These are phyloP conservation scores for Cepaea nemoralis DNA, from an alignment of 1,140 invertebrate genomes.

Conservation along the genomic window DNA sequence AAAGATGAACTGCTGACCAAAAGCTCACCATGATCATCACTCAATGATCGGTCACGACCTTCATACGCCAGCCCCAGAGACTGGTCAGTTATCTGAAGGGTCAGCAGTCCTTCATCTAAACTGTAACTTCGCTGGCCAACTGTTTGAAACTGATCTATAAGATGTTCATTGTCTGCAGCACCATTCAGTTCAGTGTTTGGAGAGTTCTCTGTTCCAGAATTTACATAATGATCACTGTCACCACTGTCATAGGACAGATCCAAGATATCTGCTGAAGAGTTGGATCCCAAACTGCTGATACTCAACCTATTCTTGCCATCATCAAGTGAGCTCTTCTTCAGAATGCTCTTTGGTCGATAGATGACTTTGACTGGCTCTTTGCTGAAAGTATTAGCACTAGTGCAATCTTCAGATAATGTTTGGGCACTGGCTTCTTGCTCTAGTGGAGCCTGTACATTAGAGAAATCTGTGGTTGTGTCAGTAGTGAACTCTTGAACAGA, in stretches of 20 bases:
- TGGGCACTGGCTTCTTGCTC: neutral
- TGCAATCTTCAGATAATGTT: neutral
- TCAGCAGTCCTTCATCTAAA: neutral
- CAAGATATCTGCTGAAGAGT: slow-evolving; percentile 69
- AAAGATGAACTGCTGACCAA: neutral
- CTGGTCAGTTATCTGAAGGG: neutral
- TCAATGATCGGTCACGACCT: neutral
- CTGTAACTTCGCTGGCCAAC: neutral
- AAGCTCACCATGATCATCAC: neutral
- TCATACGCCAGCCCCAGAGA: neutral
- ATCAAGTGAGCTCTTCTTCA: slow-evolving; percentile 57
- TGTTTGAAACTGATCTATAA: neutral
- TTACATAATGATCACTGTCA: slow-evolving; percentile 53
- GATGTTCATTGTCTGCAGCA: neutral
- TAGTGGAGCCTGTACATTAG: neutral
- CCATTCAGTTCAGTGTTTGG: neutral
- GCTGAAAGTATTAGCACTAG: neutral
- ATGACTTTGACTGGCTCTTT: slow-evolving; percentile 45
- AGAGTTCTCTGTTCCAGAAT: neutral
- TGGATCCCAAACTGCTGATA: slow-evolving; percentile 66
- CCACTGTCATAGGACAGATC: slow-evolving; percentile 69
- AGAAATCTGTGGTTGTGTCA: neutral
- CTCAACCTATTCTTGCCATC: slow-evolving; percentile 65
- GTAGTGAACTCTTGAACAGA: neutral
- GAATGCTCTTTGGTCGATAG: slow-evolving; percentile 54